Base-by-base conservation (phyloP, 2,113 vertebrate species). In the Mixornis gularis region DNA sequence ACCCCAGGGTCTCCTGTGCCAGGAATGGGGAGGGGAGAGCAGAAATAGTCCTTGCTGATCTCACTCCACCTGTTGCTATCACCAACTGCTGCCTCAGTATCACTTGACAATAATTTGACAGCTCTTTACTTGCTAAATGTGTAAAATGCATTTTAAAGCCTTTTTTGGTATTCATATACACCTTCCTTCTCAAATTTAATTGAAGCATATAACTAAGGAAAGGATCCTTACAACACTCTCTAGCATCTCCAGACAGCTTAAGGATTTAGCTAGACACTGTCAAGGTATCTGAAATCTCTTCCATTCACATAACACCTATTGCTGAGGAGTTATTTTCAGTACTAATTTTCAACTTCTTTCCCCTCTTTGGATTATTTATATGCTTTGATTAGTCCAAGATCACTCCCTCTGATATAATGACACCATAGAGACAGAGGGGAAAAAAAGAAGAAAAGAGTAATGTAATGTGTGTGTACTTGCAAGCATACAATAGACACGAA, bases 1-100 rank as follows among this genome's bases (percentile, higher is more conserved):
- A 9, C 41, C 25, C 0, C 0, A 52, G 25, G 0, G 2, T 44
- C 48, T 60, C 29, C 32, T 8, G 7, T 1, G 19, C 3, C 58
- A 56, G 36, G 13, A 41, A 9, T 1, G 4, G 27, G 5, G 19
- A 80, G 4, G 22, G 21, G 71, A 60, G 40, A 55, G 24, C 29
- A 86, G 56, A 44, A 90, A 36, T 2, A 55, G 26, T 17, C 38
- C 51, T 63, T 78, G 24, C 46, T 62, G 13, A 19, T 38, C 55
- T 73, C 76, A 36, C 25, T 12, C 41, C 10, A 17, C 30, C 11
- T 29, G 3, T 6, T 41, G 12, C 19, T n/a, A 11, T 26, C 68
- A 34, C 29, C 18, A 46, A 6, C 17, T 62, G 26, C 43, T 83
- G 43, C 43, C 41, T 69, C 24, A 10, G 9, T 12, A 40, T 40